Evolutionary conservation across 23 tunicate genomes (phyloP).

Genomic region (Oikopleura dioica): DNA sequence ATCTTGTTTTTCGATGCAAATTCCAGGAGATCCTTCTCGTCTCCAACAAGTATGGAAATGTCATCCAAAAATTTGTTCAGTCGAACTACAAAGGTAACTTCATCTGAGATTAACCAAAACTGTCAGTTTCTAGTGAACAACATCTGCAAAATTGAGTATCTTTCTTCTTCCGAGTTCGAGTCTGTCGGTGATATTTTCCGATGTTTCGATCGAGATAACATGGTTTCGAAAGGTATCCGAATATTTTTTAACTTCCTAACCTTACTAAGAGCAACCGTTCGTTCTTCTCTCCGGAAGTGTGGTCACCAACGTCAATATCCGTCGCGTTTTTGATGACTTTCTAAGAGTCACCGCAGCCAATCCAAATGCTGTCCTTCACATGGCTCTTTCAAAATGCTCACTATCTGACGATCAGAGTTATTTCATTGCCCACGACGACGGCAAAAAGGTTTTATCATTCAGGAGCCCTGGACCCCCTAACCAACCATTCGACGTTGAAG

Average conservation of each 20-base stretch:
- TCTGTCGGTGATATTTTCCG: conserved; percentile 5
- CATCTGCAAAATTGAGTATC: conserved; percentile 1
- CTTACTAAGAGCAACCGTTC: background rate
- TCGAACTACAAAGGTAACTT: background rate
- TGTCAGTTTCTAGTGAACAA: background rate
- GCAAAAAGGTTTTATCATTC: background rate
- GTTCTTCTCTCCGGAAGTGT: background rate
- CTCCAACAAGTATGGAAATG: background rate
- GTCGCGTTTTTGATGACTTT: background rate
- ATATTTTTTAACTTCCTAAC: too few relatives aligned
- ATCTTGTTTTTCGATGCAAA: background rate
- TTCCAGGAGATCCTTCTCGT: conserved; percentile 2
- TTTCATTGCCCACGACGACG: conserved; percentile 3
- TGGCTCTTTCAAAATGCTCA: background rate
- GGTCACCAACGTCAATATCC: background rate
- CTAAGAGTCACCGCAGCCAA: background rate
- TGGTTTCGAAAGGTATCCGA: too few relatives aligned
- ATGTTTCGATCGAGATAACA: background rate
- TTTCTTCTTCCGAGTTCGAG: background rate
- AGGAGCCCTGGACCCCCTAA: background rate
- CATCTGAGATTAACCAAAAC: background rate
- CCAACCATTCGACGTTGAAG: background rate
- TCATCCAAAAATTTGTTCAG: background rate
- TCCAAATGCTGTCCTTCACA: background rate
- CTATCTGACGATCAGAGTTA: background rate